Conservation (phyloP, 2,113 vertebrate species). For the Proteles cristata region DNA sequence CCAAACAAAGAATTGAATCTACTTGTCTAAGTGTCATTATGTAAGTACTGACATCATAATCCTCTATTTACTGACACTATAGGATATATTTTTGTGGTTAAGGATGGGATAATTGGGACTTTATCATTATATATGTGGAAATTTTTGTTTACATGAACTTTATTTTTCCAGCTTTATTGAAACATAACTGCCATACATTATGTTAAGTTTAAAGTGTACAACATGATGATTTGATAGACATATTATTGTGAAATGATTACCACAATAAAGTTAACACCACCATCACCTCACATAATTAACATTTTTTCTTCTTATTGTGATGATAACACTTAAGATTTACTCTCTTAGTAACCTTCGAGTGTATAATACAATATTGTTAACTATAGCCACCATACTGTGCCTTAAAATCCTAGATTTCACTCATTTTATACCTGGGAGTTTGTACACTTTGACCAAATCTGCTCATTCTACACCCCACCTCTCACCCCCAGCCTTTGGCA, state of each 20-base stretch:
- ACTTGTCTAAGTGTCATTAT: conserved; percentile 23
- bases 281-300: not conserved
- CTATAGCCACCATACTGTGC: not conserved
- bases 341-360: not conserved
- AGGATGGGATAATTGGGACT: conserved; percentile 1
- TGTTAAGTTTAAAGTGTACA: not conserved
- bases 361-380: not conserved
- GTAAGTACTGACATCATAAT: not conserved
- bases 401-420: not conserved
- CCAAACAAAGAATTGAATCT: not conserved
- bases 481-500: not conserved
- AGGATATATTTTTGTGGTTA: conserved; percentile 36
- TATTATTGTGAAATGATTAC: not conserved
- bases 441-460: not conserved
- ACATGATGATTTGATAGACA: not conserved
- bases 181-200: not conserved
- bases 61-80: conserved; percentile 20
- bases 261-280: not conserved
- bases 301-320: not conserved
- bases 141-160: not conserved
- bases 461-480: not conserved
- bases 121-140: not conserved
- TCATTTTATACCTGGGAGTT: not conserved
- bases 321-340: not conserved
- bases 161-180: not conserved